Base-by-base conservation (phyloP, 23 tunicate species). In the Styela clava region DNA sequence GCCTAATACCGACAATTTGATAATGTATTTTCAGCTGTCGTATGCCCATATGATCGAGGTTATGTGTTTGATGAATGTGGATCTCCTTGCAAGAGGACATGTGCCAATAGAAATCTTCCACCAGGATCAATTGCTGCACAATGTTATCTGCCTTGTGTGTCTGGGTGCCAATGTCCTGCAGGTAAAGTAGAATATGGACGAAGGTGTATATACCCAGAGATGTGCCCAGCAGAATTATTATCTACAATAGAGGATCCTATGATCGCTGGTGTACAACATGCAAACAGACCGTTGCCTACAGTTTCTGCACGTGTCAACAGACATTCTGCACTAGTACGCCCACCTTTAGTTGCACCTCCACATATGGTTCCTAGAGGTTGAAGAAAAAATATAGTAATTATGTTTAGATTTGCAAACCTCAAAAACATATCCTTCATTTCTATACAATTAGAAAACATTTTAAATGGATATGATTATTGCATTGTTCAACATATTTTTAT, bases 21-120 rank as follows among this genome's bases (percentile, higher is more conserved):
- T n/a, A n/a, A n/a, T n/a, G n/a, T n/a, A n/a, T 67, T 80, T 82
- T 74, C 73, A 88, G 92, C 82, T 12, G 68, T 88, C 23, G 29
- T 16, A 2, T 89, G 95, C 52, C 74, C 86, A 23, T 37, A 24
- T 12, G 83, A 81, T 62, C 34, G 89, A 22, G 95, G 95, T 3
- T 89, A 80, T 69, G 89, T 89, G 56, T 89, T 89, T 62, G 95
- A 89, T 77, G 95, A 89, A 63, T 89, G 95, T 63, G 95, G 95
- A 30, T 89, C 89, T 16, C 95, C 95, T 1, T 89, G 95, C 83
- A 89, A 89, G 69, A 63, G 95, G 3, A 89, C 95, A 2, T 89
- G 95, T 52, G 88, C 95, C 33, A 89, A 89, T 63, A 74, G 81
- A 25, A 89, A 89, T 64, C 68, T 89, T 25, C 95, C 95, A n/a